Conservation (phyloP, 1,140 invertebrate genomes). For the Antheraea pernyi region DNA sequence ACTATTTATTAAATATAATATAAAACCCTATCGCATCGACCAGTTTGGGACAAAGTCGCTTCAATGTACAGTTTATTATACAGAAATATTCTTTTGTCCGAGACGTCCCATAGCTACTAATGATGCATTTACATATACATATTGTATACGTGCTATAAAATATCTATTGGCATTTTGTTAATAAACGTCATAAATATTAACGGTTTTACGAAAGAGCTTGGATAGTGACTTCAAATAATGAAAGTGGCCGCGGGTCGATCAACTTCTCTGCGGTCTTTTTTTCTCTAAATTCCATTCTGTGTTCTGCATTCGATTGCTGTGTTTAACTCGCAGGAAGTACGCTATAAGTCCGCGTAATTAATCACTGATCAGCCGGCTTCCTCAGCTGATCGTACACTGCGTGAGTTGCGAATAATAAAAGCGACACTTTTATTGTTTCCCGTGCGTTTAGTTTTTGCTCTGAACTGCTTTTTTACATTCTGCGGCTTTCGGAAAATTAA, state of each 20-base stretch:
- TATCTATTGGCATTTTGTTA: conserved; percentile 1
- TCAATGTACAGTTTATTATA: not conserved
- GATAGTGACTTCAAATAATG: not conserved
- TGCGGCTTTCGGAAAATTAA: conserved; percentile 15
- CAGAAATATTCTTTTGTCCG: not conserved
- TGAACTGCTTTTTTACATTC: conserved; percentile 22
- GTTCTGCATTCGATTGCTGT: conserved; percentile 18
- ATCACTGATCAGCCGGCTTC: conserved; percentile 46
- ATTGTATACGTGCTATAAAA: not conserved
- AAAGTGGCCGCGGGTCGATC: conserved; percentile 25
- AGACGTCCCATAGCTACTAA: not conserved
- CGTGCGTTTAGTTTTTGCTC: conserved; percentile 34
- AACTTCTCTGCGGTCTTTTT: conserved; percentile 29
- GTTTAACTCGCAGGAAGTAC: conserved; percentile 48
- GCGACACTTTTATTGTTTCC: conserved; percentile 55
- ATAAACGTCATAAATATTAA: conserved; percentile 2
- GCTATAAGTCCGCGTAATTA: conserved; percentile 53
- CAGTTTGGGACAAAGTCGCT: not conserved
- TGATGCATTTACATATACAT: not conserved
- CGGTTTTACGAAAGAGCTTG: not conserved
- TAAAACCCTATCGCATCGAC: not conserved
- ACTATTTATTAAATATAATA: too few species aligned
- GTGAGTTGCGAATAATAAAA: conserved; percentile 28
- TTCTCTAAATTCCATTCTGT: conserved; percentile 37
- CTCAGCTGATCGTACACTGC: conserved; percentile 22